Evolutionary conservation across 2,113 vertebrate genomes (phyloP).

Genomic region (Tamias sibiricus): DNA sequence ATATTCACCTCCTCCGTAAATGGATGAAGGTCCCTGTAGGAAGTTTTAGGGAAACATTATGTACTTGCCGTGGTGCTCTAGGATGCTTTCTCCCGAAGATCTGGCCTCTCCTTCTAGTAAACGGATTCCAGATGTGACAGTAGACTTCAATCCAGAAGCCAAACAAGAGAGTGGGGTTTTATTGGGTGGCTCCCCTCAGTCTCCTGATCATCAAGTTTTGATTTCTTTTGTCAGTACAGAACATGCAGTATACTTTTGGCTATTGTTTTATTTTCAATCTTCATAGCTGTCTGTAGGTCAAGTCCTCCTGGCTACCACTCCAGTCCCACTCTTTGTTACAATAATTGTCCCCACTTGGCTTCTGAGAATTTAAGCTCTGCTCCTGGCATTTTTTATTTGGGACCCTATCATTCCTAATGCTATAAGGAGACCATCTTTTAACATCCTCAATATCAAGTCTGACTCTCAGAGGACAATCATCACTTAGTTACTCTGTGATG

Average conservation of each 20-base stretch:
- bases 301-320: neutral
- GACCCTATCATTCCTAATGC: neutral
- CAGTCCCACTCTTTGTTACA: neutral
- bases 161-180: neutral
- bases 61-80: neutral
- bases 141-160: neutral
- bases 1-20: neutral
- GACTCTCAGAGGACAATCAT: neutral
- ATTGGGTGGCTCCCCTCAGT: neutral
- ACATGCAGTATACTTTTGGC: neutral
- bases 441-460: neutral
- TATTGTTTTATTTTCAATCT: neutral
- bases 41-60: neutral
- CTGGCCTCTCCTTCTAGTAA: neutral
- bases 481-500: neutral
- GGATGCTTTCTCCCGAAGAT: neutral
- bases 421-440: neutral
- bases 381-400: neutral
- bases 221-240: neutral
- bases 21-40: neutral
- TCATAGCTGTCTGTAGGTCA: neutral
- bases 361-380: slow-evolving; percentile 1
- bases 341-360: neutral
- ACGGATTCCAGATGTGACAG: neutral
- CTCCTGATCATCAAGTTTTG: neutral